Evolutionary conservation across 2,113 vertebrate genomes (phyloP), one percentile per base, ranked within the genome.

Genomic region (Dinomys branickii): DNA sequence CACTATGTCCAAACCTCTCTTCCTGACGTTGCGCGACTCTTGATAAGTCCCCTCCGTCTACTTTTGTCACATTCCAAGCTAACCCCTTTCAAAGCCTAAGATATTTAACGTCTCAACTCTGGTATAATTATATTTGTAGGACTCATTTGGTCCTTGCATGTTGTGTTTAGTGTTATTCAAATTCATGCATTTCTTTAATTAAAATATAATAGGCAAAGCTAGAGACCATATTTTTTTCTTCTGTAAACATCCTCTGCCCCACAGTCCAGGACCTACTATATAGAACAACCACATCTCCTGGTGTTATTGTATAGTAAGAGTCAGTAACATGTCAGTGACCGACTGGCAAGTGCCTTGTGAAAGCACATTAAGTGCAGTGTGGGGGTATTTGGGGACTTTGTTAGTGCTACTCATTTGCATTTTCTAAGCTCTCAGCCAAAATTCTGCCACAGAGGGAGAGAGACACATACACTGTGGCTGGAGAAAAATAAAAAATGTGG

Each of bases 321-420:
- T 88, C 54, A 94, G 41, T 81, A 75, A 95, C 85, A 59, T 50
- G 10, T 88, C 38, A 82, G 9, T 8, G 35, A 87, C 63, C 1
- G 0, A 58, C 65, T 96, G 61, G 90, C 73, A 95, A 96, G 90
- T 85, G 78, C 6, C 61, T 85, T 97, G 28, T 90, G 52, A 85
- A 94, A 94, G 19, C 7, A 6, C 41, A 61, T 69, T 63, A 56
- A 94, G 50, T 82, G 35, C 19, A 85, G 85, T 85, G 94, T 85
- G 8, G 14, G 44, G 38, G 41, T 38, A 0, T 80, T 52, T 92
- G 71, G 65, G 35, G 54, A 69, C 50, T 80, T 67, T 88, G 17
- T 3, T 41, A 44, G 24, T 59, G 14, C 13, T 41, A 28, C 71
- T 38, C 8, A 54, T 85, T 95, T 85, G 16, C 7, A 65, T 84